Conservation (phyloP, 1,140 invertebrate species). For the Magallana ariakensis region DNA sequence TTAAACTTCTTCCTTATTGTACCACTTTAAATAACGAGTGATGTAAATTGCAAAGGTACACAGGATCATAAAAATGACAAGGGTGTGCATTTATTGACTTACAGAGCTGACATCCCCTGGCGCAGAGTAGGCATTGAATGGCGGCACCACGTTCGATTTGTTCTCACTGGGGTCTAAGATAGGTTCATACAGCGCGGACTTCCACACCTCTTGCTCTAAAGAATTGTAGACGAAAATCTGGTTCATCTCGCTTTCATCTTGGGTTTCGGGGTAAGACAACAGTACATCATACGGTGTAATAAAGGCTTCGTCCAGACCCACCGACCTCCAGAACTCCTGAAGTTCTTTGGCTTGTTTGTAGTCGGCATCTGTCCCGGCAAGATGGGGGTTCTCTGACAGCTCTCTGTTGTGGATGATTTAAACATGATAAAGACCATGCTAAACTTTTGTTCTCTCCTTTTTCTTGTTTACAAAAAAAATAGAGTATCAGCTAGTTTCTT, state of each 20-base stretch:
- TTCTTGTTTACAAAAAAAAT: too few relatives aligned
- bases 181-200: conserved; percentile 64
- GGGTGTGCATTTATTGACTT: background rate
- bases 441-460: too few relatives aligned
- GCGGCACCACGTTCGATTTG: conserved; percentile 70
- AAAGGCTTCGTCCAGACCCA: conserved; percentile 69
- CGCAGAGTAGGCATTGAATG: conserved; percentile 76
- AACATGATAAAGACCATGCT: too few relatives aligned
- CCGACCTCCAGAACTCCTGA: conserved; percentile 64
- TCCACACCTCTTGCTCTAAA: conserved; percentile 53
- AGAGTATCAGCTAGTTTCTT: too few relatives aligned
- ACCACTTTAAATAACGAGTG: too few relatives aligned
- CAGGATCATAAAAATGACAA: too few relatives aligned
- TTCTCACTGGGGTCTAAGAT: conserved; percentile 71
- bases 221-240: conserved; percentile 63
- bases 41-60: too few relatives aligned
- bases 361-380: conserved; percentile 72
- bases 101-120: conserved; percentile 54
- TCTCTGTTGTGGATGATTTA: conserved; percentile 53
- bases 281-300: conserved; percentile 74
- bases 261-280: conserved; percentile 73
- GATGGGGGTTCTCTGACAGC: conserved; percentile 71
- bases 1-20: too few relatives aligned
- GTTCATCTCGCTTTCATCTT: conserved; percentile 62
- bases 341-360: conserved; percentile 67